Percentiles rank a stretch among this genome's conserved stretches.
These are phyloP conservation scores for Dendrocopos noguchii DNA, from an alignment of 2,113 vertebrate genomes.

Conservation along the genomic window DNA sequence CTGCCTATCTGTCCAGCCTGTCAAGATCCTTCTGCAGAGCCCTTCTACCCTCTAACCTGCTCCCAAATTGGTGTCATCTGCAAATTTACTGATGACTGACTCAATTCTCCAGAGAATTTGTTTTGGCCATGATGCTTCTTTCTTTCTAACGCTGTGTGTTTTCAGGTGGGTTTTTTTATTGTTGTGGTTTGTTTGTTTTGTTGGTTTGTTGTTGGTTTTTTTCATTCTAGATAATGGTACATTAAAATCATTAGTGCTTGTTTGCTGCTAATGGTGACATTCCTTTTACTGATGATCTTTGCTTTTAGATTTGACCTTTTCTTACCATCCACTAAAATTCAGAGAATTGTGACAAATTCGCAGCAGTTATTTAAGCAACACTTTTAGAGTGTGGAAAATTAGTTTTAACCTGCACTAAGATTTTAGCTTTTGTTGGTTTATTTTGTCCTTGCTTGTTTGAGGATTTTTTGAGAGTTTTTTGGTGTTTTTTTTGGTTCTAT, in stretches of 20 bases:
- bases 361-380: not conserved
- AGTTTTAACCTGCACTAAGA: not conserved
- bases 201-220: not conserved
- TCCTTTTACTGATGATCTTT: not conserved
- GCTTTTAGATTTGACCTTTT: conserved; percentile 42
- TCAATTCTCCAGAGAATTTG: too few relatives aligned
- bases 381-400: not conserved
- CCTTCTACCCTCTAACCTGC: too few relatives aligned
- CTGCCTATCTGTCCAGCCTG: too few relatives aligned
- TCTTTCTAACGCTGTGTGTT: not conserved
- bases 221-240: not conserved
- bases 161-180: not conserved
- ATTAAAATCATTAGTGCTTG: conserved; percentile 13
- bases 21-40: too few relatives aligned
- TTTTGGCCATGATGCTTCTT: not conserved
- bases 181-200: too few relatives aligned
- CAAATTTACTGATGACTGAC: too few relatives aligned
- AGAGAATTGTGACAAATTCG: not conserved
- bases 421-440: not conserved
- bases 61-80: too few relatives aligned
- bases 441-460: not conserved
- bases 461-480: too few relatives aligned
- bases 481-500: not conserved
- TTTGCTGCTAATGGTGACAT: not conserved
- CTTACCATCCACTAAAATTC: not conserved